Base-by-base conservation (phyloP, 1,140 invertebrate genomes). In the Neodiprion pinetum region DNA sequence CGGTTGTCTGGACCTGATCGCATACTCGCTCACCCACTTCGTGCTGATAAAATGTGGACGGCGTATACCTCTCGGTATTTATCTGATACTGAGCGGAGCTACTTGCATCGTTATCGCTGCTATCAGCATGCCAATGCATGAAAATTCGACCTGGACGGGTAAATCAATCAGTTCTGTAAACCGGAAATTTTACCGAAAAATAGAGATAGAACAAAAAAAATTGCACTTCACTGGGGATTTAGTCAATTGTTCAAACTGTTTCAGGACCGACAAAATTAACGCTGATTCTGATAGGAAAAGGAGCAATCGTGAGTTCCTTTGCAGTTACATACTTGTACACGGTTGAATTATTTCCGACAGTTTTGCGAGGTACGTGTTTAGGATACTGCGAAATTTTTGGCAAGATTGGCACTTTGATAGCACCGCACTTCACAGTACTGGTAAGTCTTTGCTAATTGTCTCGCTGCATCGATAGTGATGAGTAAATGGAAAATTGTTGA, bases 261-360 rank as follows among this genome's bases (percentile, higher is more conserved):
- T 71, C 72, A 87, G 85, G 79, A 67, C 53, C 76, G 8, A 49
- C 70, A 21, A 81, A 79, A 71, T 85, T 78, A 10, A 76, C 77
- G 47, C 72, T 87, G 3, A 72, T 86, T 7, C 50, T 85, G n/a
- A 65, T 87, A 9, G 84, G 82, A 11, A 86, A 79, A 83, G 53
- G 84, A 70, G 76, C 78, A 23, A 76, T 83, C 9, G 79, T 81
- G 9, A 81, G 81, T 61, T 77, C 78, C 7, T 79, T 87, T 72
- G 84, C 75, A 10, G 78, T 82, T 48, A 78, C 82, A 7, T 83
- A 84, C 71, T 72, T 89, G 2, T 83, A 85, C 48, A 84, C 84
- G 0, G 74, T 82, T 50, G 88, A 89, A 74, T 77, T 87, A 72
- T 88, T 87, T 73, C 88, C 88, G 53, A 89, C 88, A 9, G 81